phyloP scores from a whole-genome alignment of 2,113 vertebrate species.

The Passer montanus region DNA sequence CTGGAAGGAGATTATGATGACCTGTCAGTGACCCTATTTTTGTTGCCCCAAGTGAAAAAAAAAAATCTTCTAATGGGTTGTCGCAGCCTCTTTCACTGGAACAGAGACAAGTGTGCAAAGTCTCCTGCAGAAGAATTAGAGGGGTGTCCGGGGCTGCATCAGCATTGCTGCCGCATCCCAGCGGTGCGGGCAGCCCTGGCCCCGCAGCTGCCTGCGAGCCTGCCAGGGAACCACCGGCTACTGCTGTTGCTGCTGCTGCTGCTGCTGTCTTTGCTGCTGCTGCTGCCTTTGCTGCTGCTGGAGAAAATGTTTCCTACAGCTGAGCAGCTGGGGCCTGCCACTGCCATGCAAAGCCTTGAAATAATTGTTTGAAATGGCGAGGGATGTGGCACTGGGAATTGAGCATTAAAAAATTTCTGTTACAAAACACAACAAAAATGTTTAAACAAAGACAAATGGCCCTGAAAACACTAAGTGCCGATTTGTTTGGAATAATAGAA shows the following conservation, averaged over 20 bases:
- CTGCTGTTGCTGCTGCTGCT: not conserved
- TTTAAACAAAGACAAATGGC: not conserved
- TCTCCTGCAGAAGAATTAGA: not conserved
- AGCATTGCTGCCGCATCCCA: not conserved
- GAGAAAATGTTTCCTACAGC: slow-evolving; percentile 12
- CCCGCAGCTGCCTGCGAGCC: not conserved
- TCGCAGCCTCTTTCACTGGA: not conserved
- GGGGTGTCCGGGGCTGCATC: fast-evolving
- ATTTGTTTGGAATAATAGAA: not conserved
- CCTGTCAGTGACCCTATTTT: not conserved
- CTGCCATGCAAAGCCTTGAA: not conserved
- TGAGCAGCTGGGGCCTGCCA: not conserved
- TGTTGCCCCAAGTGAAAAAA: not conserved
- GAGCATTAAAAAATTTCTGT: not conserved
- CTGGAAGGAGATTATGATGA: not conserved
- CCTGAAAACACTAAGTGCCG: not conserved
- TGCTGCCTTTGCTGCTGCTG: not conserved
- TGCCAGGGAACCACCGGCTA: not conserved
- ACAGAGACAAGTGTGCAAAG: not conserved
- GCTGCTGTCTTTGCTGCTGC: not conserved
- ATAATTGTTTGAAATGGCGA: not conserved
- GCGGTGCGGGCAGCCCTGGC: not conserved
- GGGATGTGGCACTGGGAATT: not conserved
- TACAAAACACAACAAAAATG: not conserved
- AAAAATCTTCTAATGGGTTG: not conserved